Evolutionary conservation across 2,797 vertebrate species (phyloP).

Genomic region (Diceros bicornis): DNA sequence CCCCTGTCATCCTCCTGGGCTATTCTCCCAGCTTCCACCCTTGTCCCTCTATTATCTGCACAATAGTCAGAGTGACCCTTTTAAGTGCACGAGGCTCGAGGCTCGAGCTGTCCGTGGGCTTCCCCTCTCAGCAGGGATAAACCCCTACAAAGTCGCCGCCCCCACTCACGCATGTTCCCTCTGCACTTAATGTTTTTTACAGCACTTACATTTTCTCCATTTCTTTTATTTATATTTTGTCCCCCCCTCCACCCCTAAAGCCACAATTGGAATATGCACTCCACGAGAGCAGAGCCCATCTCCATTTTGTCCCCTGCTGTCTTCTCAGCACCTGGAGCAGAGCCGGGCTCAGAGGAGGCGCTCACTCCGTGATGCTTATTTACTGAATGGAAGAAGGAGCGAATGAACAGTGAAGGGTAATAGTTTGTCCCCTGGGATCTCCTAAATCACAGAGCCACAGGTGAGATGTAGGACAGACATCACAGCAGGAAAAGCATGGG

Average conservation of each 20-base stretch:
- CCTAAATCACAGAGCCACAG: not conserved
- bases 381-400: not conserved
- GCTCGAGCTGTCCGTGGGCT: not conserved
- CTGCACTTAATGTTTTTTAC: accelerated
- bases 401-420: not conserved
- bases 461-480: no score
- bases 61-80: not conserved
- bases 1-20: not conserved
- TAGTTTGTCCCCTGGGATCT: not conserved
- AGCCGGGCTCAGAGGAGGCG: not conserved
- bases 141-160: no score
- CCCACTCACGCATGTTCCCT: accelerated
- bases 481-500: not conserved
- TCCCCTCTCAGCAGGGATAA: not conserved
- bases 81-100: not conserved
- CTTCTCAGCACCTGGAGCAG: not conserved
- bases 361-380: not conserved
- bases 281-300: not conserved
- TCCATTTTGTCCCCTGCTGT: no score
- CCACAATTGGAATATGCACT: not conserved
- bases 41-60: not conserved
- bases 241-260: not conserved
- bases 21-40: no score
- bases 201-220: not conserved
- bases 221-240: no score